A percentile compares a stretch with the other conserved stretches of the same genome.
phyloP scores from a whole-genome alignment of 2,888 invertebrate genomes.

The Lochmaea crataegi region DNA sequence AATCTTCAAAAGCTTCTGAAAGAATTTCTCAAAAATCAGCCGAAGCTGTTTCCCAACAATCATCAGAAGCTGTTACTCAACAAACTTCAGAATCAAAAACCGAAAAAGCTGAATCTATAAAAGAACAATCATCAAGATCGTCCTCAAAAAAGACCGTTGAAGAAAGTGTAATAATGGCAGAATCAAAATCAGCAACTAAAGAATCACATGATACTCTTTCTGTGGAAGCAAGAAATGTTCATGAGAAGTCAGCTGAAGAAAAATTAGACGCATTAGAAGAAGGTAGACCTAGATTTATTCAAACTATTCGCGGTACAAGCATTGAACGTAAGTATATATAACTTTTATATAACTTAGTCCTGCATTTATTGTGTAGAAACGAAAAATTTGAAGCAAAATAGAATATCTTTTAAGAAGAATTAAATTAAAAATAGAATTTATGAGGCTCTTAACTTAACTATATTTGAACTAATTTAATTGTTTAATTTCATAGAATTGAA shows the following conservation, averaged over 20 bases:
- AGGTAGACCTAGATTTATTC: constrained; percentile 78
- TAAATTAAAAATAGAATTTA: no score
- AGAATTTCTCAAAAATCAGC: background rate
- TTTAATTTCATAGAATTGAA: no score
- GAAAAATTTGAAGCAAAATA: background rate
- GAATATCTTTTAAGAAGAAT: no score
- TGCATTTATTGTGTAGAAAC: background rate
- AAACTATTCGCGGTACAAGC: constrained; percentile 80
- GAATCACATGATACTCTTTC: constrained; percentile 45
- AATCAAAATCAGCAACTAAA: constrained; percentile 19
- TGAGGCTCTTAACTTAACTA: no score
- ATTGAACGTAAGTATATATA: constrained; percentile 79
- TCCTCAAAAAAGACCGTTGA: background rate
- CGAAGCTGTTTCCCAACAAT: constrained; percentile 1
- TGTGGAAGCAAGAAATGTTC: constrained; percentile 41
- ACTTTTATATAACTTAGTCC: no score
- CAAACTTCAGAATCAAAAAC: constrained; percentile 10
- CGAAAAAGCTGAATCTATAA: background rate
- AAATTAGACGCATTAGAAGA: constrained; percentile 59
- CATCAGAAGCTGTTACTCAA: constrained; percentile 11
- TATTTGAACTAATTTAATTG: no score
- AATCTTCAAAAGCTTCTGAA: constrained; percentile 12
- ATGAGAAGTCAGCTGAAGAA: constrained; percentile 54
- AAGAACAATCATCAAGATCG: background rate
- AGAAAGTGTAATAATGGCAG: constrained; percentile 18